Percentiles rank a stretch among this genome's conserved stretches.
Conservation (phyloP, 2,797 vertebrate genomes). For the Gadopsis bispinosus region DNA sequence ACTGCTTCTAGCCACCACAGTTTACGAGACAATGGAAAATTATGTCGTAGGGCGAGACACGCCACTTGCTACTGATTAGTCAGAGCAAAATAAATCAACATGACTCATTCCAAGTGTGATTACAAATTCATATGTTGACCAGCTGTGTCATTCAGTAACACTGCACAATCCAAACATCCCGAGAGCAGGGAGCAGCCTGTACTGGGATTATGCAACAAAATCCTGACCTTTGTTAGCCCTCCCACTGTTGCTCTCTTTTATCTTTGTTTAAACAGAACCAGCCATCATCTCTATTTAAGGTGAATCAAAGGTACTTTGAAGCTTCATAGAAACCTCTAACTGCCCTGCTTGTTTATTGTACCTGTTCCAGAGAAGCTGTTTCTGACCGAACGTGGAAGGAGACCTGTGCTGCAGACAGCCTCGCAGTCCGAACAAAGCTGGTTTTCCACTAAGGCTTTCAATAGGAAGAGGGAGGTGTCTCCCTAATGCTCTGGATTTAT, state of each 20-base stretch:
- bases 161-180: slow-evolving; percentile 9
- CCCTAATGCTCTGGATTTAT: neutral
- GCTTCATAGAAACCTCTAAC: neutral
- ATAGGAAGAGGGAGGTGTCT: slow-evolving; percentile 7
- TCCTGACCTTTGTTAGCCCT: slow-evolving; percentile 26
- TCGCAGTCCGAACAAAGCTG: slow-evolving; percentile 12
- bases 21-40: too few relatives aligned
- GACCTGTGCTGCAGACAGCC: neutral
- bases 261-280: slow-evolving; percentile 37
- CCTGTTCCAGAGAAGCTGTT: slow-evolving; percentile 12
- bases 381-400: neutral
- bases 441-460: slow-evolving; percentile 1
- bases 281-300: slow-evolving; percentile 16
- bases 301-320: slow-evolving; percentile 33
- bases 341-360: slow-evolving; percentile 30
- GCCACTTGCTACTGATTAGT: too few relatives aligned
- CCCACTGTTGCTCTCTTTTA: slow-evolving; percentile 14
- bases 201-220: slow-evolving; percentile 36
- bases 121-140: slow-evolving; percentile 10
- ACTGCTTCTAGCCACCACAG: too few relatives aligned
- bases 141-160: slow-evolving; percentile 25
- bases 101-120: slow-evolving; percentile 11
- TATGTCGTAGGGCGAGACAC: too few relatives aligned
- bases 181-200: slow-evolving; percentile 18
- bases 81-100: too few relatives aligned